These are phyloP conservation scores for Agonum fuliginosum DNA, from an alignment of 2,888 invertebrate genomes.

Conservation along the genomic window DNA sequence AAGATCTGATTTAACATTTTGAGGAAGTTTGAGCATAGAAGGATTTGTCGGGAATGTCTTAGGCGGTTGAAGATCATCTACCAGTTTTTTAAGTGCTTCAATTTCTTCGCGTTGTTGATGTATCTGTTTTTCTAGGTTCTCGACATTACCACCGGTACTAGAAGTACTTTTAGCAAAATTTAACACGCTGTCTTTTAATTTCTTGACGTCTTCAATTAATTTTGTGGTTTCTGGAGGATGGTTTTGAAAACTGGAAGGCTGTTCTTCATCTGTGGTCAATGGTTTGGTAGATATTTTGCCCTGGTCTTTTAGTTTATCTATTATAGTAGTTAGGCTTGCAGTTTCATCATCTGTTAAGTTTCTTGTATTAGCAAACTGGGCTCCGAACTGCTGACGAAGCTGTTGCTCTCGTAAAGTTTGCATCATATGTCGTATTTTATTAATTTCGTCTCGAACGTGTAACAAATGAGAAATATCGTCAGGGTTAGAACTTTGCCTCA, in stretches of 20 bases:
- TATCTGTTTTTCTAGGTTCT: constrained; percentile 39
- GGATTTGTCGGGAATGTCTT: not conserved
- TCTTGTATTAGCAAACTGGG: not conserved
- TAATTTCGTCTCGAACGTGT: constrained; percentile 65
- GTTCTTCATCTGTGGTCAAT: not conserved
- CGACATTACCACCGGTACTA: not conserved
- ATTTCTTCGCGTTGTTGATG: constrained; percentile 43
- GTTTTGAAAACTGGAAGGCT: not conserved
- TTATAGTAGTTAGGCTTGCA: not conserved
- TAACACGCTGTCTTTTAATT: constrained; percentile 1
- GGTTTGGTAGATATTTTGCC: constrained; percentile 22
- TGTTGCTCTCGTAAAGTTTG: constrained; percentile 68
- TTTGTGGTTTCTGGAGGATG: constrained; percentile 15
- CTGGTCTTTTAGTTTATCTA: constrained; percentile 38
- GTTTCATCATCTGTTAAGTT: constrained; percentile 35
- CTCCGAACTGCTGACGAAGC: constrained; percentile 64
- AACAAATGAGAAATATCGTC: constrained; percentile 38
- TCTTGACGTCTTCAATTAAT: constrained; percentile 40
- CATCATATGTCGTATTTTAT: constrained; percentile 68
- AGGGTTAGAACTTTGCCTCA: constrained; percentile 3
- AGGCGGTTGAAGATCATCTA: constrained; percentile 33
- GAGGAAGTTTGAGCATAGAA: not conserved
- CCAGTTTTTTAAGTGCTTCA: constrained; percentile 26
- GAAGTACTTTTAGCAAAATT: constrained; percentile 31
- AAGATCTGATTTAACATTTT: constrained; percentile 16